Base-by-base conservation (phyloP, 2,797 vertebrate genomes). In the Manis javanica region DNA sequence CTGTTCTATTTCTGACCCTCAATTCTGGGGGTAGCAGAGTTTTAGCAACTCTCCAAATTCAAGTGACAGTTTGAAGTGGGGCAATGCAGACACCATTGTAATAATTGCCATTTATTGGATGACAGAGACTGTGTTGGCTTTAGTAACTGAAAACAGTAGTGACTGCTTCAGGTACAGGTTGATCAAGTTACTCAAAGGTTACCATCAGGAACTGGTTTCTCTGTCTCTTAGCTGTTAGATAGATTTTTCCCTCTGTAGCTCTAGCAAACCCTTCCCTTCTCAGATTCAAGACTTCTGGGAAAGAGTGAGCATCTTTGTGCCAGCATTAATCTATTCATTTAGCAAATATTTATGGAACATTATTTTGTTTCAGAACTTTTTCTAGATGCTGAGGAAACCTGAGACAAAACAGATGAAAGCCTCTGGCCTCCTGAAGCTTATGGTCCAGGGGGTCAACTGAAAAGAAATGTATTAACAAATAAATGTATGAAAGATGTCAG, bases 31-130 rank as follows among this genome's bases (percentile, higher is more conserved):
- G 18, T 12, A 3, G 31, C 42, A n/a, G 61, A 9, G 23, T 79
- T 59, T 55, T 1, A 51, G 83, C 49, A 26, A 13, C 64, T 64
- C 39, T 74, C 39, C 63, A 37, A 49, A 78, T n/a, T 39, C 42
- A 19, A 39, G 81, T 0, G 1, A 31, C 26, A 3, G 11, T 75
- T 71, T 42, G 24, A 64, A 46, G 55, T 0, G 0, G 18, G 49
- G 6, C 15, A 7, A 2, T 49, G 59, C 74, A 24, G 51, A 68
- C 34, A 8, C 29, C 1, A 13, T 29, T 5, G 0, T 7, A 16
- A 34, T 6, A 31, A 34, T 12, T 10, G n/a, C 69, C 8, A 0
- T 16, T 14, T 34, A 51, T 1, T 2, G 64, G 81, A 39, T 2
- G 0, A 14, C 79, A 74, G 26, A 59, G 9, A 29, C 26, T 26